Conservation (phyloP, 2,888 invertebrate genomes). For the Schizaphis graminum region DNA sequence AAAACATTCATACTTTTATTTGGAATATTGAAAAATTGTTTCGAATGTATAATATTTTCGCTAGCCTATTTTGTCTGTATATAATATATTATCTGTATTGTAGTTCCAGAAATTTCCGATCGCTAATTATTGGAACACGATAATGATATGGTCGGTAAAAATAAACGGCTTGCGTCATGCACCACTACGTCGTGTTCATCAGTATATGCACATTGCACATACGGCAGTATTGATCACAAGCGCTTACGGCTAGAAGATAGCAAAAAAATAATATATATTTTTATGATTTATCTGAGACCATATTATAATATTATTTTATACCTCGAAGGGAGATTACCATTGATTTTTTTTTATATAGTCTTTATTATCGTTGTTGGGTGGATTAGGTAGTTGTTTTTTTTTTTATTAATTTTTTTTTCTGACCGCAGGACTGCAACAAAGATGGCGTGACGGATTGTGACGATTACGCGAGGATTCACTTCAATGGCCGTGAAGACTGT, state of each 20-base stretch:
- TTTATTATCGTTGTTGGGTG: background rate
- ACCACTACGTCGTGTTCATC: background rate
- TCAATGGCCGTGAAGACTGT: conserved; percentile 75
- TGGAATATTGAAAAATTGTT: background rate
- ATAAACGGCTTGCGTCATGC: background rate
- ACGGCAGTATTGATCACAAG: background rate
- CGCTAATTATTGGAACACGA: background rate
- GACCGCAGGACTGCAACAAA: conserved; percentile 76
- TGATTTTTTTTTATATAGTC: background rate
- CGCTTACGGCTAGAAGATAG: background rate
- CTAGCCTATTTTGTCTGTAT: background rate
- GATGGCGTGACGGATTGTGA: conserved; percentile 78
- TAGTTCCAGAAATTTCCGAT: background rate
- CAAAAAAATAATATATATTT: background rate
- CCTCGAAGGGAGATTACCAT: background rate
- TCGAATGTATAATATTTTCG: background rate
- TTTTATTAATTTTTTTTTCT: conserved; percentile 23
- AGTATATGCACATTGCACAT: background rate
- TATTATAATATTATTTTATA: background rate
- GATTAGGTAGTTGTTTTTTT: conserved; percentile 29
- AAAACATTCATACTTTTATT: background rate
- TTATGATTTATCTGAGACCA: background rate
- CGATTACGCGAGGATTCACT: conserved; percentile 78
- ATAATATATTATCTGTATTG: background rate
- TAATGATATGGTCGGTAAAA: background rate